Evolutionary conservation across 2,888 invertebrate species (phyloP).

Genomic region (Agrochola lychnidis): DNA sequence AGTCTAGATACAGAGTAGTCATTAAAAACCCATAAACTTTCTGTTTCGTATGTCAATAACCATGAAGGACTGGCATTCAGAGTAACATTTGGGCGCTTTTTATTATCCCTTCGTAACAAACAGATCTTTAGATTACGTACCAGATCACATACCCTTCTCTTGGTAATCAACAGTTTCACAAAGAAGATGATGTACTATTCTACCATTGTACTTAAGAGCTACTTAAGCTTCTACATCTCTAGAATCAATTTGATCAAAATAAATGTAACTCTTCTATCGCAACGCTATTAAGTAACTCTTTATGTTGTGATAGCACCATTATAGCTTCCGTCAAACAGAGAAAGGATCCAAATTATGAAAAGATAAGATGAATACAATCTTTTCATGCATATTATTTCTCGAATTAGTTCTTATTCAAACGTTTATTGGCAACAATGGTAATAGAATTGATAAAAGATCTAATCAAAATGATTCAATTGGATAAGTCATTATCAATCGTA

Average conservation of each 20-base stretch:
- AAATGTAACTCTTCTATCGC: not conserved
- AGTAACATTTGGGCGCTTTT: conserved; percentile 42
- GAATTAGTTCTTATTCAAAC: conserved; percentile 54
- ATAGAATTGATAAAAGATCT: conserved; percentile 47
- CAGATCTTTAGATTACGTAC: conserved; percentile 39
- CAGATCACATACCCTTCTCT: conserved; percentile 25
- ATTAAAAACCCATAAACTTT: conserved; percentile 56
- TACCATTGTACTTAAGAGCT: not conserved
- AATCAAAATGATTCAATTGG: conserved; percentile 62
- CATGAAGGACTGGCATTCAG: conserved; percentile 51
- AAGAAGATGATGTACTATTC: not conserved
- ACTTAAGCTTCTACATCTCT: not conserved
- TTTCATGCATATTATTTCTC: conserved; percentile 26
- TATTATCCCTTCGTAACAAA: conserved; percentile 45
- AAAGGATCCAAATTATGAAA: conserved; percentile 38
- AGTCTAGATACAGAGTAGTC: conserved; percentile 34
- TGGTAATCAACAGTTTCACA: conserved; percentile 17
- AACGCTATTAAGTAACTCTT: conserved; percentile 11
- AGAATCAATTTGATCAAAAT: conserved; percentile 18
- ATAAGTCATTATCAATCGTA: conserved; percentile 50
- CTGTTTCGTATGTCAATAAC: conserved; percentile 54
- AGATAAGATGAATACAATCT: conserved; percentile 19
- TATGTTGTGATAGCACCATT: conserved; percentile 33
- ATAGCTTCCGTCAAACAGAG: conserved; percentile 32
- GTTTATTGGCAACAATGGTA: conserved; percentile 46